A percentile compares a stretch with the other conserved stretches of the same genome.
Evolutionary conservation across 2,888 invertebrate genomes (phyloP).

Genomic region (Stenoptilia bipunctidactyla): DNA sequence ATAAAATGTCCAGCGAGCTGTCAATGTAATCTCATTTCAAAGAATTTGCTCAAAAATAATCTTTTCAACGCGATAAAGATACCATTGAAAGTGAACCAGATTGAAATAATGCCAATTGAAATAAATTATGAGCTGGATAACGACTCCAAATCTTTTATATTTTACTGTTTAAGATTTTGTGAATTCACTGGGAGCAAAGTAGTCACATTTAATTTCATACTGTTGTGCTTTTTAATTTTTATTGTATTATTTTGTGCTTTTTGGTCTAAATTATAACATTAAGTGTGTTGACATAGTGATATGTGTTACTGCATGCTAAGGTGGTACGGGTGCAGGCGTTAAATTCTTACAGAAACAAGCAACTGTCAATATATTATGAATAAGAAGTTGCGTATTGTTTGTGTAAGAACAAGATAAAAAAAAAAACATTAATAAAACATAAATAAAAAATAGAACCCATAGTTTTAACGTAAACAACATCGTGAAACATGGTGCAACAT

Average conservation of each 20-base stretch:
- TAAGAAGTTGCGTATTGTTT: conserved; percentile 3
- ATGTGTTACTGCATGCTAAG: conserved; percentile 50
- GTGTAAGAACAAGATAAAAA: not conserved
- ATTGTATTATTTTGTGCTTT: conserved; percentile 17
- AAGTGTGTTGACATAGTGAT: conserved; percentile 32
- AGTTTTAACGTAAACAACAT: conserved; percentile 37
- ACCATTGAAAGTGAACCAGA: too few relatives aligned
- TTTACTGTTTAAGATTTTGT: too few relatives aligned
- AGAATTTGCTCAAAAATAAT: too few relatives aligned
- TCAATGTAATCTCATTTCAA: too few relatives aligned
- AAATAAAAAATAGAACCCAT: conserved; percentile 17
- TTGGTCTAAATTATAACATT: conserved; percentile 22
- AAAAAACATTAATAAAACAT: conserved; percentile 7
- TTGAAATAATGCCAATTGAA: too few relatives aligned
- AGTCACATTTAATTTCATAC: too few relatives aligned
- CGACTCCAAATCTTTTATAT: too few relatives aligned
- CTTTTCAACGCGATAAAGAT: too few relatives aligned
- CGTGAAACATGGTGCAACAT: conserved; percentile 61
- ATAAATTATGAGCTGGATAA: too few relatives aligned
- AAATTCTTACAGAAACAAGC: conserved; percentile 40
- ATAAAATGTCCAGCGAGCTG: too few relatives aligned
- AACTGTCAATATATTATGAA: too few relatives aligned
- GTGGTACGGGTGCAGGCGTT: conserved; percentile 64
- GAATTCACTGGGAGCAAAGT: too few relatives aligned
- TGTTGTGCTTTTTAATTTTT: conserved; percentile 5